These are phyloP conservation scores for Channa maculata DNA, from an alignment of 2,113 vertebrate genomes.

Conservation along the genomic window DNA sequence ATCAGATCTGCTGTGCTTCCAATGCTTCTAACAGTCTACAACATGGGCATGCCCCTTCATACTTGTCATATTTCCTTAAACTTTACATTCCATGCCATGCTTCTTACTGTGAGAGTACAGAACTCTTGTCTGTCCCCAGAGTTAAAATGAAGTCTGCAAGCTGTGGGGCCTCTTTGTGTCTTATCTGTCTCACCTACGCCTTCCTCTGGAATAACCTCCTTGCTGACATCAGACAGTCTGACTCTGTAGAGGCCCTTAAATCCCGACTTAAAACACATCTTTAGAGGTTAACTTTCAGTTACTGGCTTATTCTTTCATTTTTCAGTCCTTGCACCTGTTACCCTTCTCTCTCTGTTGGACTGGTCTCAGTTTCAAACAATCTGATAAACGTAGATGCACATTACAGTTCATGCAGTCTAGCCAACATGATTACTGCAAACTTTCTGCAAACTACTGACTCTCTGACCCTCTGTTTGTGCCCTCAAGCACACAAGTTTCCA, in stretches of 20 bases:
- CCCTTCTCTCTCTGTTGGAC: neutral
- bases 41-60: neutral
- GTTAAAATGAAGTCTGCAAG: neutral
- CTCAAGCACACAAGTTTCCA: too few species aligned
- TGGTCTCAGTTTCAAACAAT: neutral
- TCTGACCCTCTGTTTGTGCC: too few species aligned
- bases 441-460: too few species aligned
- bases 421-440: too few species aligned
- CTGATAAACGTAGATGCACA: neutral
- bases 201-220: too few species aligned
- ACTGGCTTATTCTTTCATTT: neutral
- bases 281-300: neutral
- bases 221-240: too few species aligned
- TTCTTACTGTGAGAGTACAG: neutral
- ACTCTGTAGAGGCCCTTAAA: too few species aligned
- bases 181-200: too few species aligned
- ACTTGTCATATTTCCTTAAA: constrained; percentile 5
- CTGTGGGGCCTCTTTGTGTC: neutral
- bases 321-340: neutral
- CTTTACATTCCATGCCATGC: neutral
- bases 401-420: neutral
- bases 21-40: neutral
- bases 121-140: neutral
- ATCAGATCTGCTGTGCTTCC: neutral
- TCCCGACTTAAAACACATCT: neutral